Percentiles rank a stretch among this genome's conserved stretches.
phyloP scores from a whole-genome alignment of 2,113 vertebrate genomes.

The Phylloscopus trochilus region DNA sequence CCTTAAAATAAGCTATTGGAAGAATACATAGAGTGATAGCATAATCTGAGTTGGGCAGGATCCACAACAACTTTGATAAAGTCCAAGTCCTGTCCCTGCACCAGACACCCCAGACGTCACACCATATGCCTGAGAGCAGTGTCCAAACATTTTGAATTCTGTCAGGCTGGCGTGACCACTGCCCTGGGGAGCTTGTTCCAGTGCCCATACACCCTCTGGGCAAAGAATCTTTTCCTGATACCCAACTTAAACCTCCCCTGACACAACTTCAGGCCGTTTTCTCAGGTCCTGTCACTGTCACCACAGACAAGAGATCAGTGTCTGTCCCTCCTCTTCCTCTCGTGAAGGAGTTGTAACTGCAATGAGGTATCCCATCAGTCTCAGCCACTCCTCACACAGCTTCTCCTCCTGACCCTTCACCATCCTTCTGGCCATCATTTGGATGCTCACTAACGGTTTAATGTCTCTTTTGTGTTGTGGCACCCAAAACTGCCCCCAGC shows the following conservation, averaged over 20 bases:
- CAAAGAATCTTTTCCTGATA: background rate
- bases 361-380: background rate
- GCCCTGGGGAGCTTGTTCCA: background rate
- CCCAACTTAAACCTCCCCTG: background rate
- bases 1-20: background rate
- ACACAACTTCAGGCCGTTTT: background rate
- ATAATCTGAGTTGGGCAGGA: background rate
- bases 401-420: too few relatives aligned
- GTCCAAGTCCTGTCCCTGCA: background rate
- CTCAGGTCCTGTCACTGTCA: rapidly evolving
- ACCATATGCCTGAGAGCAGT: rapidly evolving
- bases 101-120: background rate
- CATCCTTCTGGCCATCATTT: too few relatives aligned
- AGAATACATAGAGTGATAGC: background rate
- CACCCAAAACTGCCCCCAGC: too few relatives aligned
- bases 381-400: rapidly evolving
- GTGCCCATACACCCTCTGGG: rapidly evolving
- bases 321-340: rapidly evolving
- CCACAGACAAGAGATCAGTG: background rate
- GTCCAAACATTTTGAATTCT: background rate
- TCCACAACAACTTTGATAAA: background rate
- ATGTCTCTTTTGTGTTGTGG: too few relatives aligned
- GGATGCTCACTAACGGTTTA: too few relatives aligned
- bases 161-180: background rate
- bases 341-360: rapidly evolving